Base-by-base conservation (phyloP, 1,140 invertebrate species). In the Diprion similis region DNA sequence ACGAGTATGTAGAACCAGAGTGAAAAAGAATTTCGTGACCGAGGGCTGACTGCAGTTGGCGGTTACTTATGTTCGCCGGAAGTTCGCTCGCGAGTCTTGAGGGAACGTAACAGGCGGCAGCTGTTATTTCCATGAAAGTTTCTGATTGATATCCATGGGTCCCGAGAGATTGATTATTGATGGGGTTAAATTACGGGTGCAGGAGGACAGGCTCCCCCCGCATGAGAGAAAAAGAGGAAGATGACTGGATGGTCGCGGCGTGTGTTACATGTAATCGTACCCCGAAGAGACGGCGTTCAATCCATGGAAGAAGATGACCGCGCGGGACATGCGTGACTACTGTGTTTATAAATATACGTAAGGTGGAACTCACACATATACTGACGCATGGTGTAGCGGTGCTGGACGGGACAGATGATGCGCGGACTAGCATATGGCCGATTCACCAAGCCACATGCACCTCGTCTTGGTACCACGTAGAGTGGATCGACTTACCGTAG, bases 161-260 rank as follows among this genome's bases (percentile, higher is more conserved):
- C 3, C 51, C 51, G 51, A 59, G n/a, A 59, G 51, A 59, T 59
- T 59, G 51, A 59, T 59, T 59, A 59, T 59, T 59, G 51, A 59
- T 59, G 51, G 51, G 11, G 51, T 13, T 59, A 59, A 59, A 59
- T 59, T 59, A 59, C 51, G 51, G 24, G 51, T 59, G 51, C 11
- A 59, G 51, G 51, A 59, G 24, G 24, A 37, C 24, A 37, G 24
- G 24, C 24, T 37, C 24, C 24, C 24, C 24, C 2, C 24, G 24
- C 24, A 37, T 37, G 24, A 37, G 24, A 37, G 24, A 37, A 37
- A 37, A 37, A 6, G 24, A 37, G 24, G 6, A 37, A 37, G 24
- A 37, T 6, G 24, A 37, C 24, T 37, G 24, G 24, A 17, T 59
- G 51, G 4, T 59, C 51, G 9, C 51, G 51, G 51, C n/a, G 51